Evolutionary conservation across 2,888 invertebrate species (phyloP).

Genomic region (Polymixis flavicincta): DNA sequence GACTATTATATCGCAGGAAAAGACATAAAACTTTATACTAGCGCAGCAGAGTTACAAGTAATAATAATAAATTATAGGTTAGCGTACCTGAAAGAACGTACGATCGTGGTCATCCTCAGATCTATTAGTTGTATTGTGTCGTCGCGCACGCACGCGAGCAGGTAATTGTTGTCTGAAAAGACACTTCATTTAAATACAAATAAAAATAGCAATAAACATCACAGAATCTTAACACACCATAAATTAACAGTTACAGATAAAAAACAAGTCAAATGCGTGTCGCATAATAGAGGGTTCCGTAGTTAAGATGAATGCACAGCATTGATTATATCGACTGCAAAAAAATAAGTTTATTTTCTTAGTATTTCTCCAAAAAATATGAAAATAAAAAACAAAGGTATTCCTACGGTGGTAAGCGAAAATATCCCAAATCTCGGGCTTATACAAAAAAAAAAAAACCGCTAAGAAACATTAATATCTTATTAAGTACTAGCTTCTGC

Average conservation of each 20-base stretch:
- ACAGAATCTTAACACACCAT: constrained; percentile 22
- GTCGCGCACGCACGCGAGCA: constrained; percentile 98
- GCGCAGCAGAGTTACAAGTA: constrained; percentile 52
- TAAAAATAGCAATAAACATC: constrained; percentile 53
- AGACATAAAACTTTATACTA: constrained; percentile 55
- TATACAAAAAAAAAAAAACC: not conserved
- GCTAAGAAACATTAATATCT: not conserved
- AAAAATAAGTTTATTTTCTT: not conserved
- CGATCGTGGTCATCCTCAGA: constrained; percentile 97
- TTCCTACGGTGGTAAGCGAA: not conserved
- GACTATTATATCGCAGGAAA: constrained; percentile 50
- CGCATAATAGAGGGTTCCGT: not conserved
- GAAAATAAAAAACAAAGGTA: not conserved
- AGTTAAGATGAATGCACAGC: not conserved
- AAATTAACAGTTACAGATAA: constrained; percentile 23
- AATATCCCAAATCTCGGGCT: not conserved
- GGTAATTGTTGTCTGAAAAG: constrained; percentile 95
- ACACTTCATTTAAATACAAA: constrained; percentile 59
- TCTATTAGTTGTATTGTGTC: constrained; percentile 98
- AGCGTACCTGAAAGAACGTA: constrained; percentile 95
- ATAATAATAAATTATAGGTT: constrained; percentile 57
- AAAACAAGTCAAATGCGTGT: not conserved
- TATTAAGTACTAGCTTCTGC: too few species aligned
- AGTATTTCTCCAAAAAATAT: not conserved
- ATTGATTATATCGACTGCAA: not conserved